A percentile compares a stretch with the other conserved stretches of the same genome.
phyloP scores from a whole-genome alignment of 2,113 vertebrate genomes.

The Poicephalus meyeri region DNA sequence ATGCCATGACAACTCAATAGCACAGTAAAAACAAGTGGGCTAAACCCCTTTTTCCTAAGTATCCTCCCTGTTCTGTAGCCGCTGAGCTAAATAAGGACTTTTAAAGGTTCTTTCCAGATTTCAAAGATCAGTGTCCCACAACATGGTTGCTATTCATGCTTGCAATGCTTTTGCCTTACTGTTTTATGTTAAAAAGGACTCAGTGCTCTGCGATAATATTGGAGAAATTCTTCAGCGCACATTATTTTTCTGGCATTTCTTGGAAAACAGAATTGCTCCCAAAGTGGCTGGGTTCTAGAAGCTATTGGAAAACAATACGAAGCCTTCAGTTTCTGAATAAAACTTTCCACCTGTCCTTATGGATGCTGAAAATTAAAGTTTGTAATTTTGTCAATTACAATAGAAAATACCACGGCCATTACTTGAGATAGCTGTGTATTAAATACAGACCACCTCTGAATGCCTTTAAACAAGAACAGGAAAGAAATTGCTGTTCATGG shows the following conservation, averaged over 20 bases:
- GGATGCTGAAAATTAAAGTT: slow-evolving; percentile 40
- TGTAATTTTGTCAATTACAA: slow-evolving; percentile 36
- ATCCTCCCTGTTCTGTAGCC: neutral
- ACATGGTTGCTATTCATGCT: neutral
- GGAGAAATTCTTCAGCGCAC: slow-evolving; percentile 15
- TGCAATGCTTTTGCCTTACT: neutral
- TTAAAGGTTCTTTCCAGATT: slow-evolving; percentile 4
- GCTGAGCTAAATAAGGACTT: neutral
- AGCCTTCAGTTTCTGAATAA: slow-evolving; percentile 29
- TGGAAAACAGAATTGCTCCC: slow-evolving; percentile 3
- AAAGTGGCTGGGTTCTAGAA: slow-evolving; percentile 53
- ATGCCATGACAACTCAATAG: neutral
- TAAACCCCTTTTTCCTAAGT: neutral
- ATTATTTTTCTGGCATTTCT: slow-evolving; percentile 54
- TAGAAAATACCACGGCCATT: neutral
- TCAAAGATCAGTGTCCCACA: neutral
- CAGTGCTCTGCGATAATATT: neutral
- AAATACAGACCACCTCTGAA: slow-evolving; percentile 50
- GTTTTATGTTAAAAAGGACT: slow-evolving; percentile 16
- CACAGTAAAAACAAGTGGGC: neutral
- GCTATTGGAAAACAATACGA: slow-evolving; percentile 28
- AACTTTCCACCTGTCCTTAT: slow-evolving; percentile 63
- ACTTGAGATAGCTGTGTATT: slow-evolving; percentile 19
- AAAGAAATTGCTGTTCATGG: neutral
- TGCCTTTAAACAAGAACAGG: neutral